These are phyloP conservation scores for Emydocephalus ijimae DNA, from an alignment of 2,113 vertebrate genomes.

Conservation along the genomic window DNA sequence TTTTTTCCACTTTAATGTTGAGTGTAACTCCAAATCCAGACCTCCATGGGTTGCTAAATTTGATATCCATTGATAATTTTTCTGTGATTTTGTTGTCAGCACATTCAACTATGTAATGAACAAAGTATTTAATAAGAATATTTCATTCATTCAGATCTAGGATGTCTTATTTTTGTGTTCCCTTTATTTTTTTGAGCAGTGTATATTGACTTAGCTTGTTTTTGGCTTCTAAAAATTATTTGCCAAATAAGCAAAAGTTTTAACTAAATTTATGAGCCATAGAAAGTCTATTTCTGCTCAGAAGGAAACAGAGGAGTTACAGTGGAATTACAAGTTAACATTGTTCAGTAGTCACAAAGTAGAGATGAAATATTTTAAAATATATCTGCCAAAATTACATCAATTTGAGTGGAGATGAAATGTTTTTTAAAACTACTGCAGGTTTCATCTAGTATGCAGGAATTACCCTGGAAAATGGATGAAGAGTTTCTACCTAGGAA, in stretches of 20 bases:
- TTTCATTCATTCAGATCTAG: no score
- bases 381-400: background rate
- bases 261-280: background rate
- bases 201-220: background rate
- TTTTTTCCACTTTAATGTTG: no score
- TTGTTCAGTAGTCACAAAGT: background rate
- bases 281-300: background rate
- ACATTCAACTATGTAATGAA: no score
- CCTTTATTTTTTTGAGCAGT: no score
- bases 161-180: no score
- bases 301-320: background rate
- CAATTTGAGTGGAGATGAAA: background rate
- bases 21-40: no score
- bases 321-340: background rate
- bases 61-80: no score
- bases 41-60: no score
- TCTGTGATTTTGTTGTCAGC: no score
- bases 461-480: background rate
- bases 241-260: background rate
- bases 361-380: background rate
- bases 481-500: background rate
- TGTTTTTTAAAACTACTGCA: background rate
- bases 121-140: no score
- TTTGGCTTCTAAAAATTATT: background rate
- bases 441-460: background rate